These are phyloP conservation scores for Eilema depressum DNA, from an alignment of 2,888 invertebrate species.

Conservation along the genomic window DNA sequence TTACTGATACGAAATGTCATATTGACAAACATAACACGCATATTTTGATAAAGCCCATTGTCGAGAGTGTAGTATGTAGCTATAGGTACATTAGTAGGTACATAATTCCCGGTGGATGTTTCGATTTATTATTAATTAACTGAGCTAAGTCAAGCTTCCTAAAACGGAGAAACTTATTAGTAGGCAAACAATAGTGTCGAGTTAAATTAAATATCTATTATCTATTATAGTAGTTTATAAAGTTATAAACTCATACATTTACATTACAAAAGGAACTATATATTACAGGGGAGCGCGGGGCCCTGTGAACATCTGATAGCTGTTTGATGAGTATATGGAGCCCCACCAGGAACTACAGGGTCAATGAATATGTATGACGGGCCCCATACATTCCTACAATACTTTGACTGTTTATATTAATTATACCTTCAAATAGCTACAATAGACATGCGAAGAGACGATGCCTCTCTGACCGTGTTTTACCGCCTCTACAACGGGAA, in stretches of 20 bases:
- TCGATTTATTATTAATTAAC: background rate
- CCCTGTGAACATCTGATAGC: too few relatives aligned
- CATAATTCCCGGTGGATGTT: background rate
- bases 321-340: too few relatives aligned
- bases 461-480: too few relatives aligned
- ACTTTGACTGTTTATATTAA: too few relatives aligned
- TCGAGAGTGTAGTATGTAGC: background rate
- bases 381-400: too few relatives aligned
- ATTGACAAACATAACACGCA: too few relatives aligned
- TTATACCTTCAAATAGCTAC: background rate
- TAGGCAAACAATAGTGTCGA: background rate
- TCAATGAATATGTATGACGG: too few relatives aligned
- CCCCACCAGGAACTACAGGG: too few relatives aligned
- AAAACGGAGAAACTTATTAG: background rate
- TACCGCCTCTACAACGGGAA: too few relatives aligned
- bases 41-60: background rate
- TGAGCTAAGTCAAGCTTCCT: background rate
- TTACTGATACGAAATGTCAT: too few relatives aligned
- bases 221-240: background rate
- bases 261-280: too few relatives aligned
- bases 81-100: background rate
- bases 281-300: too few relatives aligned
- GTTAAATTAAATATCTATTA: background rate
- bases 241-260: background rate
- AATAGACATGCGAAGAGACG: background rate